Conservation (phyloP, 2,888 invertebrate species). For the Zygaena filipendulae region DNA sequence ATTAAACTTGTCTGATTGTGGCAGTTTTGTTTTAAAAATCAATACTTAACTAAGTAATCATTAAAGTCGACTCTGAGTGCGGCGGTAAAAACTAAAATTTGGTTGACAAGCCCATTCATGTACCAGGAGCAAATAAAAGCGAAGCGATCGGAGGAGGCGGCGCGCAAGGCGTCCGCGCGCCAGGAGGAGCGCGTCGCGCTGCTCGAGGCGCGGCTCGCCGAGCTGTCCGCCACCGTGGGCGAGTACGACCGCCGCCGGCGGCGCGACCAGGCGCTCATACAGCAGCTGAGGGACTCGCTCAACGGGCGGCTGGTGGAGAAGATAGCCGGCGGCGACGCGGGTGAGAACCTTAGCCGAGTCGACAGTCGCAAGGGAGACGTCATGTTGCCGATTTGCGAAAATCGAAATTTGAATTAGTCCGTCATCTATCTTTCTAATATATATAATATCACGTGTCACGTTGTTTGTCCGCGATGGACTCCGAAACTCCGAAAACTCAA, state of each 20-base stretch:
- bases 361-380: neutral
- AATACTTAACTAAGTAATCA: no score
- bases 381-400: no score
- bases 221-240: conserved; percentile 82
- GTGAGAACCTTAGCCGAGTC: no score
- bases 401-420: conserved; percentile 11
- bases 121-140: conserved; percentile 79
- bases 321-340: conserved; percentile 22
- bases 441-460: no score
- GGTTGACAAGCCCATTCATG: no score
- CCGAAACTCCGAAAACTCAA: no score
- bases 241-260: conserved; percentile 78
- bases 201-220: conserved; percentile 80
- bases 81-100: no score
- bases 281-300: conserved; percentile 68
- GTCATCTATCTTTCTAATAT: conserved; percentile 3
- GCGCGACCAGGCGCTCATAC: conserved; percentile 78
- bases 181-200: conserved; percentile 83
- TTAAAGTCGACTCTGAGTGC: no score
- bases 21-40: no score
- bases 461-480: no score
- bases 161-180: conserved; percentile 72
- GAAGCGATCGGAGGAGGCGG: conserved; percentile 77
- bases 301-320: conserved; percentile 38
- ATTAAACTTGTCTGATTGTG: no score